Percentiles rank a stretch among this genome's conserved stretches.
Conservation (phyloP, 2,888 invertebrate genomes). For the Cheilosia grossa region DNA sequence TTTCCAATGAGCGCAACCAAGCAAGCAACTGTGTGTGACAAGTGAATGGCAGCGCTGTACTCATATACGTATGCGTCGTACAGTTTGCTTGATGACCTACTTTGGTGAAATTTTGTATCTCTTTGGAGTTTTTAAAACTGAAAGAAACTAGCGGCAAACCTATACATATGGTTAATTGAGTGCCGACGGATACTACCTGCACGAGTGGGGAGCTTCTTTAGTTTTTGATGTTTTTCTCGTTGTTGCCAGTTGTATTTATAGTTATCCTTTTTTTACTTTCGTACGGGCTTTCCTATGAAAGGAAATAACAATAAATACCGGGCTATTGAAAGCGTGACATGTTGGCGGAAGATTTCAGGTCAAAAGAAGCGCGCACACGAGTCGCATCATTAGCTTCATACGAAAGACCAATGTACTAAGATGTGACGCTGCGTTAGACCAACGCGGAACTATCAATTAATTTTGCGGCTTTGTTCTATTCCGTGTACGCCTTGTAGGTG, state of each 20-base stretch:
- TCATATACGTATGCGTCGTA: not conserved
- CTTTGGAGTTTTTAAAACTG: constrained; percentile 20
- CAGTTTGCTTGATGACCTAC: constrained; percentile 64
- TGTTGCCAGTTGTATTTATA: constrained; percentile 4
- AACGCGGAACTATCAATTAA: constrained; percentile 53
- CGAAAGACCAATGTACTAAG: constrained; percentile 45
- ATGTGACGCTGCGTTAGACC: constrained; percentile 41
- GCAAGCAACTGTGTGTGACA: constrained; percentile 58
- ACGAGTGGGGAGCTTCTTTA: not conserved
- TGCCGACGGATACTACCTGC: not conserved
- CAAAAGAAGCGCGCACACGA: constrained; percentile 52
- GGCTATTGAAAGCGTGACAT: constrained; percentile 33
- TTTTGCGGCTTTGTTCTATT: constrained; percentile 34
- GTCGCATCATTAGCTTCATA: constrained; percentile 21
- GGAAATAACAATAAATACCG: constrained; percentile 30
- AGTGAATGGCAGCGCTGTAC: constrained; percentile 55
- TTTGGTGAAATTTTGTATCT: constrained; percentile 50
- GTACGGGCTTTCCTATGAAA: constrained; percentile 60
- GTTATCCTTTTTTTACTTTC: constrained; percentile 58
- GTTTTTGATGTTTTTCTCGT: not conserved
- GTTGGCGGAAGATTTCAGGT: constrained; percentile 44
- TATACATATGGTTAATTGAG: constrained; percentile 15
- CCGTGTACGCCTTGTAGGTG: constrained; percentile 8
- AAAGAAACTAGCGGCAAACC: not conserved
- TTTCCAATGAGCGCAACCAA: constrained; percentile 39